Conservation (phyloP, 2,113 vertebrate genomes). For the Channa argus region DNA sequence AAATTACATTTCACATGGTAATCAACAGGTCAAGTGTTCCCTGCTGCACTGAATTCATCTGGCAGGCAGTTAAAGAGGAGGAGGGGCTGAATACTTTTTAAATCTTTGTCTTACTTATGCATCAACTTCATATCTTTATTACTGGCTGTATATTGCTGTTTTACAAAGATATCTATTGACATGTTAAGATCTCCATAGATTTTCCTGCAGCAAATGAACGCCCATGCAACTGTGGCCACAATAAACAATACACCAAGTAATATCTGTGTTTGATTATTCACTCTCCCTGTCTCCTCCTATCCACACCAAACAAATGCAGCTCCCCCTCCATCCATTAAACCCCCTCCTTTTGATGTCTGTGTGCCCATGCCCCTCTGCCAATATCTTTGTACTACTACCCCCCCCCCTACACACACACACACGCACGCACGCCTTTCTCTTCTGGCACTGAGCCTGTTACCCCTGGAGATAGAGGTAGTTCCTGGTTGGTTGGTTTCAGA, state of each 20-base stretch:
- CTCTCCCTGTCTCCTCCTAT: background rate
- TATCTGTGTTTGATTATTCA: conserved; percentile 21
- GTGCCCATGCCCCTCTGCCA: conserved; percentile 25
- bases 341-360: conserved; percentile 32
- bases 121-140: too few species aligned
- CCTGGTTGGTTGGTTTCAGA: conserved; percentile 53
- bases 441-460: conserved; percentile 41
- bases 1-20: conserved; percentile 9
- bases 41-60: background rate
- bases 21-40: conserved; percentile 28
- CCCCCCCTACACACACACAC: conserved; percentile 5
- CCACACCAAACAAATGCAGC: conserved; percentile 22
- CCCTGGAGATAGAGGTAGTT: conserved; percentile 46
- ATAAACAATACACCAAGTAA: background rate
- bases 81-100: background rate
- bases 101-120: too few species aligned
- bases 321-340: conserved; percentile 5
- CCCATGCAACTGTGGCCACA: background rate
- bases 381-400: conserved; percentile 14
- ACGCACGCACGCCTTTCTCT: conserved; percentile 8
- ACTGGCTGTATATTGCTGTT: too few species aligned
- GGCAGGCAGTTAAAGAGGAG: background rate
- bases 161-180: too few species aligned
- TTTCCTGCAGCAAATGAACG: background rate
- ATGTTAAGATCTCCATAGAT: background rate